Conservation (phyloP, 2,113 vertebrate genomes). For the Solea senegalensis region DNA sequence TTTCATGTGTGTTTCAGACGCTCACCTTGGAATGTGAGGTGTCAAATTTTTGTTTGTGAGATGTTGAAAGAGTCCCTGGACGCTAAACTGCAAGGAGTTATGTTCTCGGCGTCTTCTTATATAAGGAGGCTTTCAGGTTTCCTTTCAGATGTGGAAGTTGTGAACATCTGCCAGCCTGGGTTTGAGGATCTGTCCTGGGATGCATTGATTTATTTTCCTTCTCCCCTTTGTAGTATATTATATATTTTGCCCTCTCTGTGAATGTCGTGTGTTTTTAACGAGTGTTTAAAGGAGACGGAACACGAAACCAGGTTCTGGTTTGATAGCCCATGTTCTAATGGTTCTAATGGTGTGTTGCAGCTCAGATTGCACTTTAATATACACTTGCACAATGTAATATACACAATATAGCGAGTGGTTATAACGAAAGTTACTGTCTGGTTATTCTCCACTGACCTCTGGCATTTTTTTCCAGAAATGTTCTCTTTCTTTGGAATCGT, state of each 20-base stretch:
- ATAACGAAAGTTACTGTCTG: no score
- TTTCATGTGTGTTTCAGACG: slow-evolving; percentile 49
- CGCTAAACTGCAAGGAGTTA: neutral
- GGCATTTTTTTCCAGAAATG: no score
- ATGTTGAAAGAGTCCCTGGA: slow-evolving; percentile 13
- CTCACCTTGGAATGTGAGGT: slow-evolving; percentile 21
- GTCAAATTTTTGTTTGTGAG: slow-evolving; percentile 30
- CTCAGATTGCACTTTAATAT: no score
- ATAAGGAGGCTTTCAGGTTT: neutral
- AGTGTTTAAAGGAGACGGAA: neutral
- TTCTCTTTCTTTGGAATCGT: no score
- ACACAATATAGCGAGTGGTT: no score
- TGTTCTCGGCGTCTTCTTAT: slow-evolving; percentile 16
- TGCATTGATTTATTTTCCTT: slow-evolving; percentile 17
- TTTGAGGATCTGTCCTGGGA: slow-evolving; percentile 1
- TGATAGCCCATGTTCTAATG: no score
- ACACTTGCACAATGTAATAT: no score
- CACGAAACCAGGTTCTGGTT: no score
- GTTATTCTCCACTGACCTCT: no score
- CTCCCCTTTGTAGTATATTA: neutral
- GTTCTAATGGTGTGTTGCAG: no score
- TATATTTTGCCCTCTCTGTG: no score
- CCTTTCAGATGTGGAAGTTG: slow-evolving; percentile 13
- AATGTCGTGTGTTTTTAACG: no score
- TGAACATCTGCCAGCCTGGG: slow-evolving; percentile 13